These are phyloP conservation scores for Diploptera punctata DNA, from an alignment of 2,888 invertebrate species.

Conservation along the genomic window DNA sequence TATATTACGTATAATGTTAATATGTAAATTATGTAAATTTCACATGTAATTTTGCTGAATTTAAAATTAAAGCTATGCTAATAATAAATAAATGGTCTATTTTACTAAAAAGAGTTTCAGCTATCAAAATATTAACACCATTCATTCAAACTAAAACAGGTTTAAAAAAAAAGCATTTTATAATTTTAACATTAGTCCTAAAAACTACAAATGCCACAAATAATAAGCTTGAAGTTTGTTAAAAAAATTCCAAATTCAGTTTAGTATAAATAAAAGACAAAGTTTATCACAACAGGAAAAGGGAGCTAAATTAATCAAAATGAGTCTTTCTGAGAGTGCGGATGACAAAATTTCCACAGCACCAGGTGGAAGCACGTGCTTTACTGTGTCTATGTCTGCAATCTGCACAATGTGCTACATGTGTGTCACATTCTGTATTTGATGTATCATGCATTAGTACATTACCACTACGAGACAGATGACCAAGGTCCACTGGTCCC, in stretches of 20 bases:
- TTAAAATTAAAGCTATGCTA: too few species aligned
- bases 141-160: too few species aligned
- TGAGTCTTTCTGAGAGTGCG: slow-evolving; percentile 79
- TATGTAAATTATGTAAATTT: too few species aligned
- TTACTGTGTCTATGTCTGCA: slow-evolving; percentile 54
- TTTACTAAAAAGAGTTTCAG: too few species aligned
- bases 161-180: too few species aligned
- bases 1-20: too few species aligned
- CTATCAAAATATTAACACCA: too few species aligned
- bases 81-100: too few species aligned
- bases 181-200: too few species aligned
- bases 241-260: background rate
- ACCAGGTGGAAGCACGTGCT: slow-evolving; percentile 73
- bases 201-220: too few species aligned
- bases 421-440: slow-evolving; percentile 51
- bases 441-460: slow-evolving; percentile 68
- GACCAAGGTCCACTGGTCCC: slow-evolving; percentile 69
- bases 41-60: too few species aligned
- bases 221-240: too few species aligned
- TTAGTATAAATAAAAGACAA: background rate
- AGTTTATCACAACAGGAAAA: background rate
- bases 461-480: slow-evolving; percentile 67
- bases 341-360: slow-evolving; percentile 78
- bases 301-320: slow-evolving; percentile 63
- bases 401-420: slow-evolving; percentile 46